Conservation (phyloP, 2,888 invertebrate genomes). For the Macrosoma leucophasiata region DNA sequence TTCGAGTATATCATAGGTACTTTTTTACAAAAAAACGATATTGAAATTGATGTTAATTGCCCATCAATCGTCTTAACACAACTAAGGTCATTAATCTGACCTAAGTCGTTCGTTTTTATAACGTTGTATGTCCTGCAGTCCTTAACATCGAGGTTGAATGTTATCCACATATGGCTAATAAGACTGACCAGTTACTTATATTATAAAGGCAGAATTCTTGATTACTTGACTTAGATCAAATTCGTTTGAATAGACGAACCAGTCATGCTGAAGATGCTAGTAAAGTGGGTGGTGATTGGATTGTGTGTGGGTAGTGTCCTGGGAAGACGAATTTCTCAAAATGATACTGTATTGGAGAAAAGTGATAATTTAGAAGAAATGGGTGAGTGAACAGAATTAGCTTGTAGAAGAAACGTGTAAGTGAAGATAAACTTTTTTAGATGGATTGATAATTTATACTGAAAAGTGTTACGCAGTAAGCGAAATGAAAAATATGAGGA, state of each 20-base stretch:
- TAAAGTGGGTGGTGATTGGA: constrained; percentile 37
- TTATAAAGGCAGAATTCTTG: constrained; percentile 51
- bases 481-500: too few relatives aligned
- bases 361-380: constrained; percentile 31
- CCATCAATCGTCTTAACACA: too few relatives aligned
- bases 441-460: too few relatives aligned
- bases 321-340: constrained; percentile 36
- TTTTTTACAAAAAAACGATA: too few relatives aligned
- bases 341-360: constrained; percentile 28
- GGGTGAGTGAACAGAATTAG: constrained; percentile 24
- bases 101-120: constrained; percentile 8
- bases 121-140: constrained; percentile 29
- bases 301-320: constrained; percentile 31
- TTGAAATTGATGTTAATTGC: too few relatives aligned
- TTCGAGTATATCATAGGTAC: too few relatives aligned
- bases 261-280: constrained; percentile 33
- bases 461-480: too few relatives aligned
- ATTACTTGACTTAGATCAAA: constrained; percentile 42
- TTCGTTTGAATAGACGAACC: constrained; percentile 28
- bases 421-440: too few relatives aligned
- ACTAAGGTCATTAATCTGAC: constrained; percentile 16
- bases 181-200: constrained; percentile 38
- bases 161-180: constrained; percentile 48
- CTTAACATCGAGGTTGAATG: constrained; percentile 36
- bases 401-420: too few relatives aligned